phyloP scores from a whole-genome alignment of 2,797 vertebrate genomes.

The Carcharodon carcharias region DNA sequence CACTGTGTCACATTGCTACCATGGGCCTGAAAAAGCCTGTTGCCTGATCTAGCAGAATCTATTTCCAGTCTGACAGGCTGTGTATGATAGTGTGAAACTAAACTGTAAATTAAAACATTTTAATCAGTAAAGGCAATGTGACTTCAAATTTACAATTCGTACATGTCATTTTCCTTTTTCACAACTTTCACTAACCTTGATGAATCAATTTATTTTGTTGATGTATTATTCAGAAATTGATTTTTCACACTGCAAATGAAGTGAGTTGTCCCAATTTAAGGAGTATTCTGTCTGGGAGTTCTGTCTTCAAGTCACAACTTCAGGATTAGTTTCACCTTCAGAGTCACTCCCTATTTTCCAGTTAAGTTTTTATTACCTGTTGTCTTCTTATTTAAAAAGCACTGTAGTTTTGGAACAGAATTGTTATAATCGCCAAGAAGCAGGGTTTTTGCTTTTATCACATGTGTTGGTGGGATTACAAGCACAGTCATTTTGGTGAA shows the following conservation, averaged over 20 bases:
- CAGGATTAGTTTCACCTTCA: not conserved
- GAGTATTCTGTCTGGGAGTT: not conserved
- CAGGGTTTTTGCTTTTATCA: not conserved
- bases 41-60: not conserved
- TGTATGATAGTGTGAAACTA: not conserved
- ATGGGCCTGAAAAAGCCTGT: not conserved
- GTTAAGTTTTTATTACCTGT: not conserved
- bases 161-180: not conserved
- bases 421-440: not conserved
- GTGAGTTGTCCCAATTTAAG: not conserved
- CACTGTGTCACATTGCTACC: not conserved
- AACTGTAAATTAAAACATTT: not conserved
- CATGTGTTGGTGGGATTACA: not conserved
- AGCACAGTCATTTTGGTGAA: not conserved
- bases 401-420: not conserved
- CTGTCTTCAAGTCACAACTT: not conserved
- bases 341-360: not conserved
- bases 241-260: not conserved
- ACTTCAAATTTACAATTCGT: not conserved
- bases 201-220: not conserved
- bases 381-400: not conserved
- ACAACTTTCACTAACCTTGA: not conserved
- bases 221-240: not conserved
- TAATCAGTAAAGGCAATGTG: not conserved
- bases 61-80: not conserved